phyloP scores from a whole-genome alignment of 2,888 invertebrate genomes.

The Proisotoma minuta region DNA sequence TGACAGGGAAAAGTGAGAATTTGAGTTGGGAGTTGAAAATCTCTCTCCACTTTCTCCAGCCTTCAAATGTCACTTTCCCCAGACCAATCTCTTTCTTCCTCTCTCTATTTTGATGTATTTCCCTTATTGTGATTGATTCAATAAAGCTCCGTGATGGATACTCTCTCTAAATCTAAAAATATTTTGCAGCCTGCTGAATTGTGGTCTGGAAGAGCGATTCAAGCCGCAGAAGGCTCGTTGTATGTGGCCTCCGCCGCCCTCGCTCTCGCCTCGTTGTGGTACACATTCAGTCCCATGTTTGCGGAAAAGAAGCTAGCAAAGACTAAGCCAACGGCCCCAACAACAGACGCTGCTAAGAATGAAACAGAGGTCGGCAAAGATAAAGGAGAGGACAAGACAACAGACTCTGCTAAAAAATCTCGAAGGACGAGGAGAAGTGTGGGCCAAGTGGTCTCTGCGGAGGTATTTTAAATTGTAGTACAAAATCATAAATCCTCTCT shows the following conservation, averaged over 20 bases:
- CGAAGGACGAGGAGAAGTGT: no score
- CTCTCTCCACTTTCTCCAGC: not conserved
- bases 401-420: no score
- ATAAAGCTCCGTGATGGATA: not conserved
- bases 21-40: not conserved
- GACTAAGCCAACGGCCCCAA: not conserved
- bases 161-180: not conserved
- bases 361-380: not conserved
- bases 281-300: not conserved
- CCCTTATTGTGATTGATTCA: slow-evolving; percentile 4
- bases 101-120: slow-evolving; percentile 4
- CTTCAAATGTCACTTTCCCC: not conserved
- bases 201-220: slow-evolving; percentile 4
- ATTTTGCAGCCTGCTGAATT: not conserved
- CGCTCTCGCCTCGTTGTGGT: not conserved
- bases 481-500: no score
- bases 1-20: slow-evolving; percentile 12
- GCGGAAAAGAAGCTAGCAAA: not conserved
- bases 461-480: no score
- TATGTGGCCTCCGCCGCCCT: not conserved
- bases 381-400: not conserved
- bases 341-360: not conserved
- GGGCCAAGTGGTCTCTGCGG: no score
- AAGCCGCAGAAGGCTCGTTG: not conserved
- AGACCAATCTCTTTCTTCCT: not conserved